Evolutionary conservation across 2,797 vertebrate species (phyloP).

Genomic region (Discoglossus pictus): DNA sequence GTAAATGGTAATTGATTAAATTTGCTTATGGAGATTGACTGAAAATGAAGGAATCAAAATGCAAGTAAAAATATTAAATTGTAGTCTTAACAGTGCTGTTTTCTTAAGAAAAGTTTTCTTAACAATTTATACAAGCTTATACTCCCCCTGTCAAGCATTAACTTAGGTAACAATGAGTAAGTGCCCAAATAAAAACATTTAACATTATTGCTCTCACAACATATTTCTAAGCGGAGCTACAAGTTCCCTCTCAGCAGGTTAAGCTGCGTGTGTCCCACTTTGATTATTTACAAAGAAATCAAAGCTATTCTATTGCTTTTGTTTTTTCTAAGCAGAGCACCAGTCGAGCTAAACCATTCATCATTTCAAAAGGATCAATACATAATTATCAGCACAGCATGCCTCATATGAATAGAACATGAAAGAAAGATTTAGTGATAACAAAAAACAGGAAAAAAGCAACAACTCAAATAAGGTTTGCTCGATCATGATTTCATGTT

Average conservation of each 20-base stretch:
- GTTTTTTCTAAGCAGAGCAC: slow-evolving; percentile 45
- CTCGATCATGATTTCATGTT: slow-evolving; percentile 10
- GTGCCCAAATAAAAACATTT: slow-evolving; percentile 9
- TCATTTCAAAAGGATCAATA: slow-evolving; percentile 63
- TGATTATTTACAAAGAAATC: slow-evolving; percentile 12
- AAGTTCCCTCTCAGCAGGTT: slow-evolving; percentile 1
- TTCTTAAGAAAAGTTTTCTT: no score
- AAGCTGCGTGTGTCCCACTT: background rate
- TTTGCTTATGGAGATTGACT: no score
- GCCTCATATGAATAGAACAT: background rate
- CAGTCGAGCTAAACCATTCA: slow-evolving; percentile 49
- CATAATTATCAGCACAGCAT: slow-evolving; percentile 58
- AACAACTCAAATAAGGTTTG: background rate
- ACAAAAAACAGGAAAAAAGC: slow-evolving; percentile 17
- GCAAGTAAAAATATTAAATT: no score
- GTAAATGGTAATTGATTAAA: no score
- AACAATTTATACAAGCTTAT: background rate
- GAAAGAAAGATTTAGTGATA: slow-evolving; percentile 16
- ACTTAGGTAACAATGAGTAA: background rate
- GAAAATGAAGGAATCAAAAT: no score
- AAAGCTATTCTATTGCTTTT: slow-evolving; percentile 48
- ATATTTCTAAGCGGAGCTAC: background rate
- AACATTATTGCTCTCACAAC: background rate
- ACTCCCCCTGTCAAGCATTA: background rate
- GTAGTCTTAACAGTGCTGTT: no score